A percentile compares a stretch with the other conserved stretches of the same genome.
phyloP scores from a whole-genome alignment of 2,888 invertebrate genomes.

The Hybos culiciformis region DNA sequence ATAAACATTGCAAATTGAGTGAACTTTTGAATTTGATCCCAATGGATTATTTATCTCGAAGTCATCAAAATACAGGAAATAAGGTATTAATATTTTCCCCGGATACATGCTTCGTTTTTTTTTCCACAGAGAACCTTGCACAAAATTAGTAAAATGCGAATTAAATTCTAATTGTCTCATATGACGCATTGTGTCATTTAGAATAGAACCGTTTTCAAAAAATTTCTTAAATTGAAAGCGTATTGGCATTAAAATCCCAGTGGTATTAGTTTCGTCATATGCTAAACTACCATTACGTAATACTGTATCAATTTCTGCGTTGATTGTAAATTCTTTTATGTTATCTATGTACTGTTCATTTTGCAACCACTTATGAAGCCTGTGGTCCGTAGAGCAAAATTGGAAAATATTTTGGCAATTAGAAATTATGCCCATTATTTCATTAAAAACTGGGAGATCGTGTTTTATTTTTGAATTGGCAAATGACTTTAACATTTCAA shows the following conservation, averaged over 20 bases:
- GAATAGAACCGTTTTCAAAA: background rate
- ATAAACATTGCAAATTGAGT: conserved; percentile 7
- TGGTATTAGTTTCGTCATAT: background rate
- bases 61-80: conserved; percentile 9
- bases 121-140: conserved; percentile 5
- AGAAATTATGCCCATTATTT: background rate
- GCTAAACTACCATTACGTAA: background rate
- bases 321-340: conserved; percentile 1
- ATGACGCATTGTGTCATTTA: background rate
- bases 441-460: background rate
- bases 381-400: background rate
- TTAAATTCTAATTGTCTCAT: background rate
- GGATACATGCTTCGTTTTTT: conserved; percentile 5
- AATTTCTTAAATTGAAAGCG: conserved; percentile 3
- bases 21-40: conserved; percentile 1
- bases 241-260: conserved; percentile 1
- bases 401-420: background rate
- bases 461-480: background rate
- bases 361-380: background rate
- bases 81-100: conserved; percentile 5
- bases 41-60: conserved; percentile 10
- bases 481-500: background rate
- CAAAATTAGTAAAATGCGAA: conserved; percentile 3
- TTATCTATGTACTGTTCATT: background rate
- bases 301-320: background rate